These are phyloP conservation scores for Autographa gamma DNA, from an alignment of 2,888 invertebrate genomes.

Conservation along the genomic window DNA sequence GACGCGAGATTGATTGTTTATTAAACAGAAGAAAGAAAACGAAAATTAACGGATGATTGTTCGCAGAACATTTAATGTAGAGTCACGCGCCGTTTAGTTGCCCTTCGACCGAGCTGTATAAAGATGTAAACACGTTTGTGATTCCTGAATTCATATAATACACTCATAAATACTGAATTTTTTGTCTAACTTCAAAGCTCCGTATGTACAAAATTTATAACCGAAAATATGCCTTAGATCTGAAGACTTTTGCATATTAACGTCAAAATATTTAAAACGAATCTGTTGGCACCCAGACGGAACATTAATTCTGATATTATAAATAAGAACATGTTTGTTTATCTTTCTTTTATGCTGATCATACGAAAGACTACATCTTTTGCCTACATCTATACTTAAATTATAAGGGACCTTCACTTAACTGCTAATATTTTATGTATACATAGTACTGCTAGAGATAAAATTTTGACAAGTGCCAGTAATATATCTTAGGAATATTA, in stretches of 20 bases:
- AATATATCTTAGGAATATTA: too few species aligned
- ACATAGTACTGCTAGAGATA: too few species aligned
- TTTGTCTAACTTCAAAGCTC: neutral
- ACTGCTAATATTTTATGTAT: too few species aligned
- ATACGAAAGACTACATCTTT: neutral
- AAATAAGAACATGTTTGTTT: neutral
- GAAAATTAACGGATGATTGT: conserved; percentile 27
- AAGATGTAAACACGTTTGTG: neutral
- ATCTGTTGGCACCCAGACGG: conserved; percentile 3
- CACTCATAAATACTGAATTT: neutral
- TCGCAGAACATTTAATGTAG: conserved; percentile 34
- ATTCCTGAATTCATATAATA: neutral
- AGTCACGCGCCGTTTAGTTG: conserved; percentile 6
- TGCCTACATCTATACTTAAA: too few species aligned
- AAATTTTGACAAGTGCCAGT: too few species aligned
- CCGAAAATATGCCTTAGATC: neutral
- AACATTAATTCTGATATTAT: neutral
- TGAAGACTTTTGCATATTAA: neutral
- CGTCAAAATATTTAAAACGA: neutral
- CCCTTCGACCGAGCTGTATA: conserved; percentile 2
- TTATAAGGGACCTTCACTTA: too few species aligned
- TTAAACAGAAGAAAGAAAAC: conserved; percentile 21
- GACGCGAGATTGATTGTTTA: conserved; percentile 49
- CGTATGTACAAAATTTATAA: neutral
- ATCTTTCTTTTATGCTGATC: neutral